Conservation (phyloP, 2,888 invertebrate genomes). For the Torymus auratus region DNA sequence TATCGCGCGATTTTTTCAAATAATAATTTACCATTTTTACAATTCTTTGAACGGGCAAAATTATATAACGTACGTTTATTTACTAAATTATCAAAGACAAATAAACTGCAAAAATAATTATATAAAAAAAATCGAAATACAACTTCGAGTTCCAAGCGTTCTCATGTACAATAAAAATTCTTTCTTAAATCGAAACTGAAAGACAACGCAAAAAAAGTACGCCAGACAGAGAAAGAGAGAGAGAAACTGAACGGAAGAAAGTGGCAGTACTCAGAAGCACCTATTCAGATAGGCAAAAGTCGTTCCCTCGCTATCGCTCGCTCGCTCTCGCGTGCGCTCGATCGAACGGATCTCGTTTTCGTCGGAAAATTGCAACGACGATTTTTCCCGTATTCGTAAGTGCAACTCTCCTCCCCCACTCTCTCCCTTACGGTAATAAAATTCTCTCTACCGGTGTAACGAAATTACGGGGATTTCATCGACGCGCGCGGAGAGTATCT, state of each 20-base stretch:
- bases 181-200: background rate
- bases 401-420: background rate
- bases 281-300: constrained; percentile 46
- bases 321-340: background rate
- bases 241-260: too few species aligned
- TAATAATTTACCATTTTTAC: too few species aligned
- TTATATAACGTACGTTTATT: too few species aligned
- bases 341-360: constrained; percentile 48
- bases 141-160: too few species aligned
- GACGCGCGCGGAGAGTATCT: background rate
- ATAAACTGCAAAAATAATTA: too few species aligned
- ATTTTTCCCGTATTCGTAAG: too few species aligned
- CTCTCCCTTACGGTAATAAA: constrained; percentile 24
- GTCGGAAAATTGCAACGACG: constrained; percentile 26
- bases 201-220: background rate
- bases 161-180: too few species aligned
- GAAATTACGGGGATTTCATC: constrained; percentile 38
- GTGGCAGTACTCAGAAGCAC: constrained; percentile 36
- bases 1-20: too few species aligned
- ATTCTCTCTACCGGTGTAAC: constrained; percentile 30
- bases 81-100: too few species aligned
- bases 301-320: constrained; percentile 32
- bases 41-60: too few species aligned
- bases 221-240: background rate
- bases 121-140: too few species aligned